Percentiles rank a stretch among this genome's conserved stretches.
Conservation (phyloP, 2,797 vertebrate species). For the Aselliscus stoliczkanus region DNA sequence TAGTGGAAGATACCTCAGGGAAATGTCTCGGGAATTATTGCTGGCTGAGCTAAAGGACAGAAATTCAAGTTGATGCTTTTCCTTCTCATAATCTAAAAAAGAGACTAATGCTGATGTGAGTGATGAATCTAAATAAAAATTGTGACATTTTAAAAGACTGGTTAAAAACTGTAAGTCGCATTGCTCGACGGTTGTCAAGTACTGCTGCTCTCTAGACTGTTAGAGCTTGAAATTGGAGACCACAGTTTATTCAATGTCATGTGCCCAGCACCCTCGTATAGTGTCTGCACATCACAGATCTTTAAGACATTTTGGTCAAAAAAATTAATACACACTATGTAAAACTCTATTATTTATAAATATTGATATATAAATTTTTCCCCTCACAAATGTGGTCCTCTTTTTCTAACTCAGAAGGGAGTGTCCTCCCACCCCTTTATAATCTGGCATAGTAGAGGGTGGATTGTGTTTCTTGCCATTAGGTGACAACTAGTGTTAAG, state of each 20-base stretch:
- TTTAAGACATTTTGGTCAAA: not conserved
- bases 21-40: not conserved
- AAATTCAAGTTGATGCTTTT: not conserved
- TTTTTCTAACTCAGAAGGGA: not conserved
- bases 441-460: not conserved
- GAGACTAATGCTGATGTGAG: not conserved
- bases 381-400: not conserved
- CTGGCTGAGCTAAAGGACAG: not conserved
- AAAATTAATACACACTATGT: not conserved
- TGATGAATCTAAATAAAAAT: not conserved
- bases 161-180: not conserved
- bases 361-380: too few relatives aligned
- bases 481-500: not conserved
- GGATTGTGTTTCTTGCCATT: not conserved
- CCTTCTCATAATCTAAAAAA: not conserved
- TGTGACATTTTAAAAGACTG: not conserved
- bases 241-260: not conserved
- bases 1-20: not conserved
- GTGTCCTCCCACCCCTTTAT: rapidly evolving
- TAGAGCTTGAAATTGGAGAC: not conserved
- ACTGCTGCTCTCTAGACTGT: not conserved
- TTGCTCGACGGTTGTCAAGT: not conserved
- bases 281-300: not conserved
- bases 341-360: not conserved
- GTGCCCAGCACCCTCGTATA: too few relatives aligned